Base-by-base conservation (phyloP, 2,797 vertebrate genomes). In the Oryzias sinensis region DNA sequence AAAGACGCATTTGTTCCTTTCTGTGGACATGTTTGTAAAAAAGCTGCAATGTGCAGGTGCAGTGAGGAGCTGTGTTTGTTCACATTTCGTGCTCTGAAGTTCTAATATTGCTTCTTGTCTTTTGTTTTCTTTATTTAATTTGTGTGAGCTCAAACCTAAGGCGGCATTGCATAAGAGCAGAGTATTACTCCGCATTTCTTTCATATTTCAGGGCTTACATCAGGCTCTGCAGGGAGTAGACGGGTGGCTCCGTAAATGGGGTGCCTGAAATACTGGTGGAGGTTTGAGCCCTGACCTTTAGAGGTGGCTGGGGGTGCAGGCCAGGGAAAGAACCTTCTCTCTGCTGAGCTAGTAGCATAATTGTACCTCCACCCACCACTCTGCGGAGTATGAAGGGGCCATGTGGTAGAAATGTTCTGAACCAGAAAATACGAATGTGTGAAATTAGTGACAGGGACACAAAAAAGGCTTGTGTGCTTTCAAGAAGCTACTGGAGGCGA, bases 141-240 rank as follows among this genome's bases (percentile, higher is more conserved):
- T 52, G 3, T 66, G 3, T 69, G 48, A 64, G 52, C 27, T 43
- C 42, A 5, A 16, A 55, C 51, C 49, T 43, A 40, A 46, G 63
- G 59, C 29, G 42, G 46, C 47, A 41, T 82, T 77, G 80, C 67
- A 79, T 80, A 79, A 74, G 60, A 64, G 44, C 22, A 5, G 16
- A 49, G 18, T 59, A 27, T 88, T 79, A 72, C 76, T 16, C 43
- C 16, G 65, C 61, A 49, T 87, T 82, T 77, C 79, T 81, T 83
- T 59, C 69, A 82, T 82, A 81, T 90, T 88, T 89, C 81, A 84
- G 52, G 43, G 56, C 62, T 88, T 89, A 83, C 83, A 68, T 89
- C 84, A 89, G 84, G 52, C 56, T 43, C 49, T 54, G 65, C 72
- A 77, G 70, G 53, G 72, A 64, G 42, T 43, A n/a, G 42, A n/a